Evolutionary conservation across 1,140 invertebrate species (phyloP), one percentile per base, ranked within the genome.

Genomic region (Nephila pilipes): DNA sequence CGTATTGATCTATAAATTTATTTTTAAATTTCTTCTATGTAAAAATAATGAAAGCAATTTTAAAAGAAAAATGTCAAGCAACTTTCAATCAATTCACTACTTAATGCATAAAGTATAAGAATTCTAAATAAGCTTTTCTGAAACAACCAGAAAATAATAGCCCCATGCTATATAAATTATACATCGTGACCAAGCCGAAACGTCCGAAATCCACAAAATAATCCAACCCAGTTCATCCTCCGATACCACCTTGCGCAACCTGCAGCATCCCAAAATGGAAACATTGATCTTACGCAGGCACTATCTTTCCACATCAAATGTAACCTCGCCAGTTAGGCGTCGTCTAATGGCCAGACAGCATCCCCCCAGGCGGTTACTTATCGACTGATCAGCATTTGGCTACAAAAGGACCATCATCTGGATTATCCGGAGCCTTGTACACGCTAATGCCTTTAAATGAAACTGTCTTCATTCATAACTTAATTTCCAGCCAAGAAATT

Each of bases 261-360:
- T 46, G 14, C 20, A 25, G 10, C 38, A n/a, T 29, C 80, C 38
- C 46, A 55, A 81, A 81, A 81, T 54, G 80, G 80, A 46, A 81
- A 81, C 80, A 81, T 81, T 81, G 80, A 81, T 81, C 38, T 25
- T 1, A 20, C 38, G 4, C 20, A 6, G 6, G 22, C 80, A 55
- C 80, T n/a, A 81, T 81, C 80, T 81, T 81, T 81, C 80, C 80
- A 81, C 69, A 75, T 75, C 69, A 36, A 75, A 18, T 75, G 46
- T 29, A 55, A 81, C 80, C 20, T 25, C 80, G 80, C n/a, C 80
- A 54, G 80, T 29, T 14, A 81, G 80, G 80, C 80, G 80, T 46
- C 80, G 29, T 12, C 46, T 81, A 81, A 81, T 81, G 80, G 80
- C n/a, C 36, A n/a, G 38, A 25, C 80, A 54, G 1, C 38, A 12